Base-by-base conservation (phyloP, 2,888 invertebrate species). In the Panopea generosa region DNA sequence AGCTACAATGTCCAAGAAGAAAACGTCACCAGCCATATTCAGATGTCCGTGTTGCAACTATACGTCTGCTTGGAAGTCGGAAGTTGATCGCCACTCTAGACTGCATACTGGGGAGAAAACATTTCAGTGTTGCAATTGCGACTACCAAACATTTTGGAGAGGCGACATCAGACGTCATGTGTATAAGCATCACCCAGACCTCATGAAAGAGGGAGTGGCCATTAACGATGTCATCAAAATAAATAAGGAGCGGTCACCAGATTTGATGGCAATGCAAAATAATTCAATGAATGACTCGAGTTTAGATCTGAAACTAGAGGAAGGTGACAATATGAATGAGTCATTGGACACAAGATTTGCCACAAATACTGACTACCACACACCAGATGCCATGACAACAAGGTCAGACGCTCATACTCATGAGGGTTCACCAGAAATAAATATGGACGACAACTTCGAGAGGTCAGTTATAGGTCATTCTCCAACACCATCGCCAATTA, bases 21-120 rank as follows among this genome's bases (percentile, higher is more conserved):
- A 89, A 70, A 82, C 83, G 11, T 85, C 87, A 3, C 89, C 89
- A 26, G 80, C 84, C 11, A 59, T 87, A 16, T 95, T 95, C 89
- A 95, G 95, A 86, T 96, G 96, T 87, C 94, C 94, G 55, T 94
- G 95, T 84, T 96, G 96, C 74, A 74, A 83, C 2, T 92, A 89
- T 66, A 84, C 87, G 2, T 92, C 92, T 11, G 92, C 92, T 62
- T 93, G 92, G 89, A 93, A 92, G 40, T 92, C 93, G 2, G 93
- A 93, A 81, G 90, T 94, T 85, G 93, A 93, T 66, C 88, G 93
- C 1, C 94, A 94, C 83, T 92, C 93, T 62, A 84, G 92, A 47
- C 87, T 92, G 16, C 94, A 94, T 85, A 90, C 88, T 43, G 92
- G 92, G 26, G 82, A 83, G 22, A 92, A 93, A 65, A 93, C 93